Conservation (phyloP, 2,113 vertebrate genomes). For the Puntigrus tetrazona region DNA sequence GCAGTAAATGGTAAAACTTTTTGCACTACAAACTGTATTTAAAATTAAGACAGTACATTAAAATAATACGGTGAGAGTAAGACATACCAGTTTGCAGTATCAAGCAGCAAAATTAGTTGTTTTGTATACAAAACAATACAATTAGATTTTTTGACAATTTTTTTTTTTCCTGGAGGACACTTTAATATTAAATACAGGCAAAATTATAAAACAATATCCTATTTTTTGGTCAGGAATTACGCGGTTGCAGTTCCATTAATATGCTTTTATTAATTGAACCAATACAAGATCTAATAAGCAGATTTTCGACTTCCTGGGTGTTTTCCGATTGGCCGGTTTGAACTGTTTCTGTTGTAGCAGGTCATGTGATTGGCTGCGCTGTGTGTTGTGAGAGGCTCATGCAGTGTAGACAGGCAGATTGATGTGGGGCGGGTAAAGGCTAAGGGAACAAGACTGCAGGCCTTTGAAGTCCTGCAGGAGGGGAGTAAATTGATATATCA, state of each 20-base stretch:
- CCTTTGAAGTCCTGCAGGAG: slow-evolving; percentile 93
- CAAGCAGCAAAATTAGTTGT: no score
- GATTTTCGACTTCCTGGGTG: not conserved
- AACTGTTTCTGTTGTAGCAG: slow-evolving; percentile 29
- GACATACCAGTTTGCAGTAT: no score
- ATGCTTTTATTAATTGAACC: not conserved
- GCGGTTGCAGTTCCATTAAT: not conserved
- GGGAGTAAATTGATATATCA: slow-evolving; percentile 95
- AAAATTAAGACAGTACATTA: no score
- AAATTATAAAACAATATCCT: not conserved
- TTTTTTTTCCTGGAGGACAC: not conserved
- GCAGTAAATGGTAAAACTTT: no score
- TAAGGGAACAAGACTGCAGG: slow-evolving; percentile 78
- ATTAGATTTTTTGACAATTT: no score
- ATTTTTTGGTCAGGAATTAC: not conserved
- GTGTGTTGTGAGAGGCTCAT: slow-evolving; percentile 71
- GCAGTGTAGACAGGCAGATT: slow-evolving; percentile 78
- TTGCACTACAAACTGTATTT: no score
- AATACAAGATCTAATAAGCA: not conserved
- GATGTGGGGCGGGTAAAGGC: slow-evolving; percentile 89
- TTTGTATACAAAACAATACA: not conserved
- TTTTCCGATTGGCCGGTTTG: slow-evolving; percentile 21
- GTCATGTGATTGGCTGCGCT: slow-evolving; percentile 66
- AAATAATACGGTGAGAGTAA: no score
- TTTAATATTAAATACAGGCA: not conserved